Evolutionary conservation across 1,140 invertebrate species (phyloP).

Genomic region (Lucilia cuprina): DNA sequence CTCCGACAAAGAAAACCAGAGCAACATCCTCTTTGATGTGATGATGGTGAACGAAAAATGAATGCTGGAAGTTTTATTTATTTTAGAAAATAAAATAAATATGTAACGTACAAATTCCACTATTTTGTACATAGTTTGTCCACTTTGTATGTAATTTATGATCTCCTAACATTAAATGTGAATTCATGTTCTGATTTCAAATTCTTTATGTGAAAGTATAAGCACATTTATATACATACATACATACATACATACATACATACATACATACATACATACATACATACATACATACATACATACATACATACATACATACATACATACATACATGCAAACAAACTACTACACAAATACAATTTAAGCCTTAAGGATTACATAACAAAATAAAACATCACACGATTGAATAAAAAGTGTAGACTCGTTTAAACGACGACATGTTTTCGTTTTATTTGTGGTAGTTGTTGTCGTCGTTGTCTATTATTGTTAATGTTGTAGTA

Average conservation of each 20-base stretch:
- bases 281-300: neutral
- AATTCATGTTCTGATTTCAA: slow-evolving; percentile 30
- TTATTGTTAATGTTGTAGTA: neutral
- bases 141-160: slow-evolving; percentile 29
- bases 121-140: slow-evolving; percentile 29
- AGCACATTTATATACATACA: neutral
- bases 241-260: too few relatives aligned
- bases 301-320: neutral
- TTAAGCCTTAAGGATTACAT: slow-evolving; percentile 34
- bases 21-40: too few relatives aligned
- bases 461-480: neutral
- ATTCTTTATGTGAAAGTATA: slow-evolving; percentile 33
- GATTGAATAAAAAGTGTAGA: neutral
- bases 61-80: too few relatives aligned
- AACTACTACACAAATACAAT: neutral
- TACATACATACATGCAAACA: neutral
- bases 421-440: neutral
- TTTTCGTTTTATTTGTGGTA: neutral
- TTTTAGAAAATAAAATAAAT: neutral
- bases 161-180: slow-evolving; percentile 28
- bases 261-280: too few relatives aligned
- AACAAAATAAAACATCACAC: slow-evolving; percentile 24
- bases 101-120: slow-evolving; percentile 19
- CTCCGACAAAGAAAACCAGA: too few relatives aligned
- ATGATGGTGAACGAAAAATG: too few relatives aligned